phyloP scores from a whole-genome alignment of 2,113 vertebrate species.

The Corythoichthys intestinalis region DNA sequence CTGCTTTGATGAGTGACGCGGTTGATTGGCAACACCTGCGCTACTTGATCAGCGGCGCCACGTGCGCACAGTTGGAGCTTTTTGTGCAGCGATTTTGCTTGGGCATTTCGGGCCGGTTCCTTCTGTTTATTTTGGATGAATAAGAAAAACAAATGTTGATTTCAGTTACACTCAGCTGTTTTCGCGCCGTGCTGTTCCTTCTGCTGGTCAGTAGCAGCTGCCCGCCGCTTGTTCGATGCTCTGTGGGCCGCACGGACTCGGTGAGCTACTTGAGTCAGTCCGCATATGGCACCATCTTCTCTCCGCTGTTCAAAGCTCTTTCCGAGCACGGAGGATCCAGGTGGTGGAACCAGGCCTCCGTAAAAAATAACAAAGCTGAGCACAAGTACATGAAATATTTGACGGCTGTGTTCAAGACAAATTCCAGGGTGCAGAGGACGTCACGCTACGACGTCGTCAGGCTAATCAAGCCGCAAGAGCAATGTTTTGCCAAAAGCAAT shows the following conservation, averaged over 20 bases:
- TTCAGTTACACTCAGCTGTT: constrained; percentile 22
- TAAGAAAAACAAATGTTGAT: constrained; percentile 30
- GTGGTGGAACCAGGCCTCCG: constrained; percentile 31
- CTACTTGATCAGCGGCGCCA: constrained; percentile 36
- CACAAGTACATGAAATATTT: constrained; percentile 83
- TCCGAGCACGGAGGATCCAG: constrained; percentile 62
- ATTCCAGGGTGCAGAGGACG: constrained; percentile 76
- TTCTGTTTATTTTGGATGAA: constrained; percentile 46
- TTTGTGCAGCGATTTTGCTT: constrained; percentile 22
- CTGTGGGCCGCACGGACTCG: constrained; percentile 27
- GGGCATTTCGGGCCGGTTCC: constrained; percentile 8
- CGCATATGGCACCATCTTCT: constrained; percentile 67
- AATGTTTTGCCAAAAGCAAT: constrained; percentile 58
- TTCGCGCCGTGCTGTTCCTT: constrained; percentile 34
- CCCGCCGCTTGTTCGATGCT: constrained; percentile 14
- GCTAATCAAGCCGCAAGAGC: constrained; percentile 79
- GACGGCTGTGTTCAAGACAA: constrained; percentile 83
- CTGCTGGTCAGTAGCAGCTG: constrained; percentile 38
- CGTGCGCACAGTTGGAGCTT: constrained; percentile 41
- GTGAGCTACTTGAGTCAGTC: constrained; percentile 11
- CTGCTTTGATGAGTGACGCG: no score
- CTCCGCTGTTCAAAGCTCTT: constrained; percentile 79
- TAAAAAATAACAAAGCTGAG: constrained; percentile 70
- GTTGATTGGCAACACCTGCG: constrained; percentile 70
- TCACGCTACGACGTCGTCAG: constrained; percentile 84